Conservation (phyloP, 2,113 vertebrate genomes). For the Neopipo cinnamomea region DNA sequence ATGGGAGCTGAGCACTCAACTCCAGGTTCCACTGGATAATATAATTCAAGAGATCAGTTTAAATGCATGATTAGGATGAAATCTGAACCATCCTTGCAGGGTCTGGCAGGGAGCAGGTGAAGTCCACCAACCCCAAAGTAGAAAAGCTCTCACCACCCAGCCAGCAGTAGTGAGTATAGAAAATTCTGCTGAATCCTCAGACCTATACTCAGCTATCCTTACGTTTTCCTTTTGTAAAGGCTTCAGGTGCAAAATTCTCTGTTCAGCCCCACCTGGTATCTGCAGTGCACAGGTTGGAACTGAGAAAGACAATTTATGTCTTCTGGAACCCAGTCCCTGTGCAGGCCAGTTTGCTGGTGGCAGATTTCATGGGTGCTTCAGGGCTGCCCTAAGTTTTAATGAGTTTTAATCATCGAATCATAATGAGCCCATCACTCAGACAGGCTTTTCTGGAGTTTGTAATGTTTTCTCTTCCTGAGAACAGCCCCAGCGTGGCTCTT, state of each 20-base stretch:
- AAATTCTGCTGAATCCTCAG: neutral
- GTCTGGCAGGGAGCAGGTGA: neutral
- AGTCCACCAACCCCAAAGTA: neutral
- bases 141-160: neutral
- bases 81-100: neutral
- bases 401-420: neutral
- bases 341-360: neutral
- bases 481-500: neutral
- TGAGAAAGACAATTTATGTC: neutral
- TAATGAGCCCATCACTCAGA: neutral
- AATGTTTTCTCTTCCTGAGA: neutral
- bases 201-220: neutral
- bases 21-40: neutral
- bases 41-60: neutral
- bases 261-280: neutral
- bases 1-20: neutral
- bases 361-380: neutral
- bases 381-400: neutral
- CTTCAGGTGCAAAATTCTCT: neutral
- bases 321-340: neutral
- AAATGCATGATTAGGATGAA: neutral
- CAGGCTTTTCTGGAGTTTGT: neutral
- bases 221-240: neutral
- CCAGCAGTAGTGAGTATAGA: neutral
- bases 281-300: neutral